Base-by-base conservation (phyloP, 2,888 invertebrate genomes). In the Pseudococcus longispinus region DNA sequence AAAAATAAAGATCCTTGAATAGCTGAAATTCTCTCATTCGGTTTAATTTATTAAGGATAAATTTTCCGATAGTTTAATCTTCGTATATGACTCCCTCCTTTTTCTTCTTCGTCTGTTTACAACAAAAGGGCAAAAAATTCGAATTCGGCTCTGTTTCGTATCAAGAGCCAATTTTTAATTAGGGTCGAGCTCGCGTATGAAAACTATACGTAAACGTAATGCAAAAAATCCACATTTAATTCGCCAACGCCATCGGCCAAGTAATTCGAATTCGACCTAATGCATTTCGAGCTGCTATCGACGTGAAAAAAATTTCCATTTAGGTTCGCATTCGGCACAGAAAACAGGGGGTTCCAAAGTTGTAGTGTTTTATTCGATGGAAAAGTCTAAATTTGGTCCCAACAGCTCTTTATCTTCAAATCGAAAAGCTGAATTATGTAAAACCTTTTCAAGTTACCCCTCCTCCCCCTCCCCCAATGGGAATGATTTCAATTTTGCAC, bases 151-250 rank as follows among this genome's bases (percentile, higher is more conserved):
- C 4, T 37, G 11, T 65, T 55, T 55, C 55, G 65, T 65, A 26
- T 26, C 65, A 26, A 26, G 65, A 65, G 65, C 65, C 65, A 65
- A 65, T 65, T 65, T 65, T 65, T 65, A 65, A 65, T 65, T 65
- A 26, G 65, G 65, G 65, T 65, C 65, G 65, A 26, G 15, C 65
- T 65, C 65, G 65, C 8, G 55, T n/a, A 55, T 18, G n/a, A 55
- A 55, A 55, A 55, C n/a, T 37, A 9, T 37, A 55, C 55, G 55
- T 55, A n/a, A 55, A 55, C 6, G n/a, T 65, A 26, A 65, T 65
- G 65, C 65, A 65, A 65, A 26, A 65, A 65, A 37, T 37, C 37
- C 6, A 26, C 11, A 26, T 65, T 65, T 65, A 26, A 26, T 26
- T 65, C 65, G 23, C 15, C 26, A 26, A 26, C 18, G 65, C 55